A percentile compares a stretch with the other conserved stretches of the same genome.
phyloP scores from a whole-genome alignment of 2,113 vertebrate genomes.

The Aleadryas rufinucha region DNA sequence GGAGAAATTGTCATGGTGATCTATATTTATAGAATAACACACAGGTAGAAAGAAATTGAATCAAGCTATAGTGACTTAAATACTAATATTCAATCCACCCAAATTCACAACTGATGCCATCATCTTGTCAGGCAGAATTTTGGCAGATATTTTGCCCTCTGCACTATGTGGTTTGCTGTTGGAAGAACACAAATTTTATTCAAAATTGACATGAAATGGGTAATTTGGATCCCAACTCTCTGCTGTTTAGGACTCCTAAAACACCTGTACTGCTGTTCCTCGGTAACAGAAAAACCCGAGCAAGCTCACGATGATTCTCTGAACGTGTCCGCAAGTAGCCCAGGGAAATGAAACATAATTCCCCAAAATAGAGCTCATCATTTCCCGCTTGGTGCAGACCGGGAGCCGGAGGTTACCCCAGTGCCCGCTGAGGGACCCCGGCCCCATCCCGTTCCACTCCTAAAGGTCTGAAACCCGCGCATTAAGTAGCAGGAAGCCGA shows the following conservation, averaged over 20 bases:
- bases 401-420: not conserved
- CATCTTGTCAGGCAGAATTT: not conserved
- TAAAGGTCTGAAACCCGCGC: not conserved
- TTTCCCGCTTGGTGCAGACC: not conserved
- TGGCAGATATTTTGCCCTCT: fast-evolving
- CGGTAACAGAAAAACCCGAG: fast-evolving
- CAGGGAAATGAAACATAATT: not conserved
- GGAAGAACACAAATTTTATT: not conserved
- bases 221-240: not conserved
- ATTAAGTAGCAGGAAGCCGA: fast-evolving
- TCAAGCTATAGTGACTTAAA: not conserved
- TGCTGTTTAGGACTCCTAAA: not conserved
- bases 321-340: not conserved
- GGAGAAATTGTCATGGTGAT: not conserved
- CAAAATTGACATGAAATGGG: fast-evolving
- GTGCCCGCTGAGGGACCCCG: not conserved
- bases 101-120: not conserved
- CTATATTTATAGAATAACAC: not conserved
- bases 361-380: fast-evolving
- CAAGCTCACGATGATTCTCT: fast-evolving
- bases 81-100: not conserved
- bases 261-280: not conserved
- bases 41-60: not conserved
- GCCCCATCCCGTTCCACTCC: not conserved
- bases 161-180: not conserved